These are phyloP conservation scores for Azorinus chamasolen DNA, from an alignment of 2,888 invertebrate genomes.

Conservation along the genomic window DNA sequence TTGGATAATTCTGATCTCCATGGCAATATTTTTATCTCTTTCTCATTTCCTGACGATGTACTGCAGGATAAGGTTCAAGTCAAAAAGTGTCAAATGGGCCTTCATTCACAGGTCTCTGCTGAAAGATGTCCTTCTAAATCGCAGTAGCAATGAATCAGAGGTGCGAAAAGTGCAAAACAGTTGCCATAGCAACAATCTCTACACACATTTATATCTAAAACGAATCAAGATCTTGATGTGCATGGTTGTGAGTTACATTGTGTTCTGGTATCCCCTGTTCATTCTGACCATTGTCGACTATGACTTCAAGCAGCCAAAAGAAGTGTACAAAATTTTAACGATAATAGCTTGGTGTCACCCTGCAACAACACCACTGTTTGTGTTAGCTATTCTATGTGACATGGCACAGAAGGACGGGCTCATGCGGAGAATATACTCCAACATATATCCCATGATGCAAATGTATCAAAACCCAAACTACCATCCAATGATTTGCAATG, in stretches of 20 bases:
- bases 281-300: conserved; percentile 91
- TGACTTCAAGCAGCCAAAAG: conserved; percentile 75
- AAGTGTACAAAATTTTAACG: conserved; percentile 84
- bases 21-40: conserved; percentile 93
- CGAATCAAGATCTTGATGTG: conserved; percentile 74
- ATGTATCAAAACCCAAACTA: conserved; percentile 56
- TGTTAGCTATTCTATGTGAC: conserved; percentile 78
- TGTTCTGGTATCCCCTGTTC: conserved; percentile 97
- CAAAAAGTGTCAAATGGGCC: conserved; percentile 73
- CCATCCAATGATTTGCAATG: conserved; percentile 51
- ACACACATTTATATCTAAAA: conserved; percentile 71
- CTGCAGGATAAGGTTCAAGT: conserved; percentile 86
- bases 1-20: conserved; percentile 95
- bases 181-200: conserved; percentile 53
- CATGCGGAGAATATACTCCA: conserved; percentile 73
- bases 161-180: conserved; percentile 12
- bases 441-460: conserved; percentile 74
- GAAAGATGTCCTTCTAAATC: conserved; percentile 48
- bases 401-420: conserved; percentile 69
- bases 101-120: conserved; percentile 74
- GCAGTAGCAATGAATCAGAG: conserved; percentile 37
- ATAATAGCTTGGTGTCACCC: conserved; percentile 85
- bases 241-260: conserved; percentile 89
- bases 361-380: conserved; percentile 83
- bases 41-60: conserved; percentile 93